Percentiles rank a stretch among this genome's conserved stretches.
phyloP scores from a whole-genome alignment of 2,888 invertebrate species.

The Sicus ferrugineus region DNA sequence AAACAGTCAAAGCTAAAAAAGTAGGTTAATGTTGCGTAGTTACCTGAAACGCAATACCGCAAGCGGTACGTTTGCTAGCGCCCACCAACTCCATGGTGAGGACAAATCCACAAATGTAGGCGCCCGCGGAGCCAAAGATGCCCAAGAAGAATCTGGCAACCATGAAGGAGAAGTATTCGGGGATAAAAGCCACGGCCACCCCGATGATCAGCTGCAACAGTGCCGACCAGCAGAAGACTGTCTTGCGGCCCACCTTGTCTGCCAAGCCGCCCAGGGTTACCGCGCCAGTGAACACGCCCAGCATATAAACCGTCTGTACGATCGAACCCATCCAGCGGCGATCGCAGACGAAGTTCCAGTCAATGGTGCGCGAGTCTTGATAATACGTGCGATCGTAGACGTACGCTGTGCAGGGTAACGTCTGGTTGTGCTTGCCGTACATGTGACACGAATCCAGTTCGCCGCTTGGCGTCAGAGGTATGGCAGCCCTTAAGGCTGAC shows the following conservation, averaged over 20 bases:
- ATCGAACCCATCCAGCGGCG: slow-evolving; percentile 82
- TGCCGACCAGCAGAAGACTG: slow-evolving; percentile 80
- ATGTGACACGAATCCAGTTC: slow-evolving; percentile 73
- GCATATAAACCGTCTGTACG: slow-evolving; percentile 78
- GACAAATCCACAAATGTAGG: slow-evolving; percentile 67
- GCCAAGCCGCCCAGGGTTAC: slow-evolving; percentile 80
- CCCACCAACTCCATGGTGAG: slow-evolving; percentile 86
- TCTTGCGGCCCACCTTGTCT: slow-evolving; percentile 82
- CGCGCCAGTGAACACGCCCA: slow-evolving; percentile 83
- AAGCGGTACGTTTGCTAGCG: slow-evolving; percentile 78
- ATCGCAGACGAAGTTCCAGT: slow-evolving; percentile 85
- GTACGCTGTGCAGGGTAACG: slow-evolving; percentile 68
- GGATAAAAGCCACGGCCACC: slow-evolving; percentile 78
- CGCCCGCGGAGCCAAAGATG: slow-evolving; percentile 84
- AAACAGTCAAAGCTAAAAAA: not conserved
- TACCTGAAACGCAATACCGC: slow-evolving; percentile 74
- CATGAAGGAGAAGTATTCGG: slow-evolving; percentile 79
- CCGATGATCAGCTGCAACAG: slow-evolving; percentile 75
- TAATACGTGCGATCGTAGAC: slow-evolving; percentile 79
- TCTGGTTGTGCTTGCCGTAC: slow-evolving; percentile 63
- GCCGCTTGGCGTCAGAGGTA: slow-evolving; percentile 69
- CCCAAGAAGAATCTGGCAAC: slow-evolving; percentile 75
- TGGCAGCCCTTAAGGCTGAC: slow-evolving; percentile 66
- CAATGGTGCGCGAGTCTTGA: slow-evolving; percentile 76
- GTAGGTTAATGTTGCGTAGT: not conserved